Conservation (phyloP, 2,797 vertebrate genomes). For the Alectoris magna region DNA sequence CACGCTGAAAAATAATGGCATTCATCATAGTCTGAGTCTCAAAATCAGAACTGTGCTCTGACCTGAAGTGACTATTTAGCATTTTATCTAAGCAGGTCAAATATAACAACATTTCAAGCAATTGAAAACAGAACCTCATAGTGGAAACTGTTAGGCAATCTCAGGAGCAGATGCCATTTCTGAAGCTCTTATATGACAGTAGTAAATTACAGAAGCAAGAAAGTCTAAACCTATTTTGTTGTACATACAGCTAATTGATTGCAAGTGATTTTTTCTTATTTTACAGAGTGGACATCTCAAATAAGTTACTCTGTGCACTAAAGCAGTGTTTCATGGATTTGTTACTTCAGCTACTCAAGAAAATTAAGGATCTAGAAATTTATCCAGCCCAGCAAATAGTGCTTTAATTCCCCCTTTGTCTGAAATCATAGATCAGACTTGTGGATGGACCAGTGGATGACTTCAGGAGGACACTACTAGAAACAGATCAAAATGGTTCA, state of each 20-base stretch:
- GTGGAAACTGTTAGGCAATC: background rate
- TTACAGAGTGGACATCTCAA: background rate
- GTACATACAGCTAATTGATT: too few species aligned
- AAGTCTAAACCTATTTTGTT: background rate
- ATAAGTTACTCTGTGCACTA: background rate
- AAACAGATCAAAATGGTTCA: conserved; percentile 80
- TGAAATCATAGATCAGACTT: conserved; percentile 66
- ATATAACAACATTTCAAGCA: background rate
- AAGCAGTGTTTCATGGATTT: background rate
- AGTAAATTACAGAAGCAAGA: background rate
- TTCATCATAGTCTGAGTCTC: background rate
- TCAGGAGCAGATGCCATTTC: background rate
- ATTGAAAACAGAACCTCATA: background rate
- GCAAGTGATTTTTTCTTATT: background rate
- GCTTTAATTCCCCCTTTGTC: background rate
- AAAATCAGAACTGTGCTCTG: background rate
- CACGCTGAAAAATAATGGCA: background rate
- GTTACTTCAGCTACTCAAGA: background rate
- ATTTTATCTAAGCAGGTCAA: background rate
- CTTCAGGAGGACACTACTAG: conserved; percentile 68
- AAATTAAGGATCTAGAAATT: background rate
- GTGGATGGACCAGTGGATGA: conserved; percentile 68
- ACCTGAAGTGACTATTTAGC: rapidly evolving
- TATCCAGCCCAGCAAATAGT: background rate
- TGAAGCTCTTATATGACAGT: background rate